These are phyloP conservation scores for Sphenopsis melanotis DNA, from an alignment of 2,797 vertebrate genomes.

Conservation along the genomic window DNA sequence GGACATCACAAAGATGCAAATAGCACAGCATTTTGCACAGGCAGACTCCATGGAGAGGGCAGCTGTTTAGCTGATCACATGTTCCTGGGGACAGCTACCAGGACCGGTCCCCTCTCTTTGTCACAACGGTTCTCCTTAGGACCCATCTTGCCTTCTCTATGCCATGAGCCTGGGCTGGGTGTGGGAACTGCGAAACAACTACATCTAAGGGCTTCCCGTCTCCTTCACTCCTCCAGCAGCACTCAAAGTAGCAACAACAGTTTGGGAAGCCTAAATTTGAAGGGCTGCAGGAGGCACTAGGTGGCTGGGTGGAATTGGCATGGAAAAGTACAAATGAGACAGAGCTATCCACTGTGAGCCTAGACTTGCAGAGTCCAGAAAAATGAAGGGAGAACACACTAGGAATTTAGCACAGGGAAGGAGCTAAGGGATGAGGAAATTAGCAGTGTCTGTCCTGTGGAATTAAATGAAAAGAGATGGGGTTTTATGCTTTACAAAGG, in stretches of 20 bases:
- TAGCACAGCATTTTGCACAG: neutral
- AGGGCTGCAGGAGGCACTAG: neutral
- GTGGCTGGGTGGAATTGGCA: fast-evolving
- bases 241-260: neutral
- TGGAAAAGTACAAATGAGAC: neutral
- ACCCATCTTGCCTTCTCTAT: neutral
- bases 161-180: fast-evolving
- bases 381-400: neutral
- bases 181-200: fast-evolving
- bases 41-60: neutral
- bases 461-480: neutral
- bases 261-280: neutral
- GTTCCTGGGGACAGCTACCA: neutral
- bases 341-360: neutral
- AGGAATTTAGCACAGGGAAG: neutral
- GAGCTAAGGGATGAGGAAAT: fast-evolving
- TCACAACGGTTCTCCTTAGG: neutral
- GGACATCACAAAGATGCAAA: neutral
- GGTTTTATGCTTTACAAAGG: neutral
- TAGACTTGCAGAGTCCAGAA: fast-evolving
- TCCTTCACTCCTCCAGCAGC: neutral
- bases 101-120: neutral
- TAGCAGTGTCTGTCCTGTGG: neutral
- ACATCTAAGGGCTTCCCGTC: fast-evolving
- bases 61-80: fast-evolving